These are phyloP conservation scores for Stigmatopora nigra DNA, from an alignment of 2,113 vertebrate species.

Conservation along the genomic window DNA sequence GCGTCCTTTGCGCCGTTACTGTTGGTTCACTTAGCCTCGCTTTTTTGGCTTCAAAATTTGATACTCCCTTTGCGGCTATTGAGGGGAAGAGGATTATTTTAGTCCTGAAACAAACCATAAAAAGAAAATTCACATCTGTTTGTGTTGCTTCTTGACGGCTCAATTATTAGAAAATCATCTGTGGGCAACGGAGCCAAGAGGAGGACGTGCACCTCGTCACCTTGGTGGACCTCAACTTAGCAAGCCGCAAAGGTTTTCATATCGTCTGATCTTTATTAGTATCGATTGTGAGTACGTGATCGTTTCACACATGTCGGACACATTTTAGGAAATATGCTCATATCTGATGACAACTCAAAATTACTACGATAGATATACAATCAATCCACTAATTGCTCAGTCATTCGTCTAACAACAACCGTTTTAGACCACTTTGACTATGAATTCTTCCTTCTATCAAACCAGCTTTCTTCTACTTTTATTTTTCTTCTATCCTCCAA, in stretches of 20 bases:
- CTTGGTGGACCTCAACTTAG: not conserved
- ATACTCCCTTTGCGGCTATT: conserved; percentile 36
- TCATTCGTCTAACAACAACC: too few relatives aligned
- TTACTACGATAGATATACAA: too few relatives aligned
- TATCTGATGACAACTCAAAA: too few relatives aligned
- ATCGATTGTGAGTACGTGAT: too few relatives aligned
- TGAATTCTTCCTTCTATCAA: too few relatives aligned
- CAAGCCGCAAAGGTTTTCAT: not conserved
- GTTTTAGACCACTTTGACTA: too few relatives aligned
- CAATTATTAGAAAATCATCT: conserved; percentile 25
- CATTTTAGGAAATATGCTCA: too few relatives aligned
- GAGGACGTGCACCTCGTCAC: conserved; percentile 2
- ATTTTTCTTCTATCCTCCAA: too few relatives aligned
- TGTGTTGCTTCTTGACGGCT: conserved; percentile 12
- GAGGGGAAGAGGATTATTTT: conserved; percentile 22
- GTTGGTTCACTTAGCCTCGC: conserved; percentile 25
- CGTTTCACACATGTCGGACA: too few relatives aligned
- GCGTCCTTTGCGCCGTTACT: conserved; percentile 25
- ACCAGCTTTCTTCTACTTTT: too few relatives aligned
- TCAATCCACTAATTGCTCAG: too few relatives aligned
- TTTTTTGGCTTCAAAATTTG: conserved; percentile 21
- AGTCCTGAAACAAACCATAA: conserved; percentile 24
- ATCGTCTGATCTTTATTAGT: too few relatives aligned
- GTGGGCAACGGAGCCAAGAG: not conserved
- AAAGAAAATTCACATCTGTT: conserved; percentile 38